Percentiles rank a stretch among this genome's conserved stretches.
Evolutionary conservation across 92 coral and sea anemone species (phyloP).

Genomic region (Porites evermanni): DNA sequence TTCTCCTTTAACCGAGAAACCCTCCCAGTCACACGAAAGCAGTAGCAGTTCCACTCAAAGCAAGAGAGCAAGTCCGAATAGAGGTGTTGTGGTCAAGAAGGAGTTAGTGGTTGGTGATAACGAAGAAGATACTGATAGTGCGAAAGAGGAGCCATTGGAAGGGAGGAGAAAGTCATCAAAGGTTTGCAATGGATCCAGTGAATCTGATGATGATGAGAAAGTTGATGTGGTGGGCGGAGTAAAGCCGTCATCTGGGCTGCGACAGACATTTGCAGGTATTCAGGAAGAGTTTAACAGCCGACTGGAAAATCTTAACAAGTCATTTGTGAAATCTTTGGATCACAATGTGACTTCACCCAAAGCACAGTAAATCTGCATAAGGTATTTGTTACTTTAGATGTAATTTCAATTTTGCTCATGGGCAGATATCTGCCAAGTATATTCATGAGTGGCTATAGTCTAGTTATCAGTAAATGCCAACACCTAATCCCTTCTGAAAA

Average conservation of each 20-base stretch:
- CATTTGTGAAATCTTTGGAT: slow-evolving; percentile 84
- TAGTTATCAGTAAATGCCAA: too few relatives aligned
- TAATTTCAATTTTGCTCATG: background rate
- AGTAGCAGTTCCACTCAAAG: slow-evolving; percentile 38
- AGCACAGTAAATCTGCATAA: slow-evolving; percentile 23
- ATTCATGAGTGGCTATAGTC: background rate
- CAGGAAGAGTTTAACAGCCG: slow-evolving; percentile 94
- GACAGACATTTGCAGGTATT: slow-evolving; percentile 90
- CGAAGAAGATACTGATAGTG: slow-evolving; percentile 12
- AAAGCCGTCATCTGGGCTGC: slow-evolving; percentile 70
- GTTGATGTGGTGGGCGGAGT: slow-evolving; percentile 55
- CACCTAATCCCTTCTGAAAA: background rate
- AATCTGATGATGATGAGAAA: slow-evolving; percentile 42
- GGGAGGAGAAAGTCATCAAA: slow-evolving; percentile 7
- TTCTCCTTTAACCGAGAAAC: slow-evolving; percentile 52
- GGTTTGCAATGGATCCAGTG: slow-evolving; percentile 17
- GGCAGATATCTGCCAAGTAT: background rate
- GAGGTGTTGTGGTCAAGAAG: slow-evolving; percentile 46
- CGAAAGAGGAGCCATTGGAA: slow-evolving; percentile 13
- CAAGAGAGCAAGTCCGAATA: slow-evolving; percentile 21
- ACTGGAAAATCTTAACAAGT: slow-evolving; percentile 82
- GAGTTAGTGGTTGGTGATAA: slow-evolving; percentile 54
- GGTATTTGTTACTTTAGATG: background rate
- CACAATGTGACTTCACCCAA: slow-evolving; percentile 56
- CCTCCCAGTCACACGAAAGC: slow-evolving; percentile 6